Evolutionary conservation across 2,113 vertebrate species (phyloP), one percentile per base, ranked within the genome.

Genomic region (Microtus ochrogaster): DNA sequence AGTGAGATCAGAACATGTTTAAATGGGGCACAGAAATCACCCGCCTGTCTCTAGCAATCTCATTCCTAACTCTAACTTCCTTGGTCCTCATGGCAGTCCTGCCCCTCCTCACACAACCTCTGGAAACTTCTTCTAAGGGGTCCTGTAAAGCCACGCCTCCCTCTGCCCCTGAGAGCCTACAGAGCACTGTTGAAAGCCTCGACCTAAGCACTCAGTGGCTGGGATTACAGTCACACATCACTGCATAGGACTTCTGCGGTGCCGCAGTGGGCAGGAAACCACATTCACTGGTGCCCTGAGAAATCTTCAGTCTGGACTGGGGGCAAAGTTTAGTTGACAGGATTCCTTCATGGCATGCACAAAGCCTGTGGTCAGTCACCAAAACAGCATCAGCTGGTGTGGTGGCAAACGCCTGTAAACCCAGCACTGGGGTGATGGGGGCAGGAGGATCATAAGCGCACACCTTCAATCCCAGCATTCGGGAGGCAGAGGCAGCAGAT

Each of bases 1-100:
- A 0, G 4, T n/a, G 39, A 33, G 1, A 36, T 44, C 1, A 0
- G 13, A 79, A 47, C 63, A 7, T 7, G 36, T 55, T 58, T 52
- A 10, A 36, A 33, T 87, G 12, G 30, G 17, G 19, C 17, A 7
- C 41, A 49, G 83, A 28, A 12, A 4, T 44, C 9, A 9, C 58
- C 39, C 3, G 22, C 81, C 55, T 39, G 81, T 41, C 81, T 26
- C 58, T 63, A 28, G 28, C 26, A 21, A 11, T 12, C 16, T 86
- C 28, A 24, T 47, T 44, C 83, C 36, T 86, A 47, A 49, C 41
- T 68, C 41, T n/a, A 2, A 36, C 17, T 36, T 49, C 63, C 41
- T 49, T 36, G 36, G 30, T 68, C 41, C 83, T 49, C 63, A 4
- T 13, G 17, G 83, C 21, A 36, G 41, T 5, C 83, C 83, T 36